Evolutionary conservation across 92 coral and sea anemone genomes (phyloP), one percentile per base, ranked within the genome.

Genomic region (Parazoanthus swiftii): DNA sequence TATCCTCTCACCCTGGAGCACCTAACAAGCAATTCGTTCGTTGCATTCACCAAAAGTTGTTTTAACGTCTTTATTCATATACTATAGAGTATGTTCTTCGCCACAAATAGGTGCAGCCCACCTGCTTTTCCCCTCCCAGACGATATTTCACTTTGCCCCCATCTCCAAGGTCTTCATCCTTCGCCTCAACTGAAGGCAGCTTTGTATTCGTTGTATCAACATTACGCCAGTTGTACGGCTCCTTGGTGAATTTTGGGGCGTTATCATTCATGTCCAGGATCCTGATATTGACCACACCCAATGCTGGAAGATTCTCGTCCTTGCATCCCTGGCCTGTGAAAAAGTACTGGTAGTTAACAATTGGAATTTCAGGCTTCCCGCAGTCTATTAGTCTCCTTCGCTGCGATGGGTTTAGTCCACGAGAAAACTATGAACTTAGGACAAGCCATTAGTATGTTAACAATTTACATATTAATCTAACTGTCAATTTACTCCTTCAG

Each of bases 211-310:
- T 63, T 38, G 89, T 89, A 76, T 92, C 93, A n/a, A 82, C 70
- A 79, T 95, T 90, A 51, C 74, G 81, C 90, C 91, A 94, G 26
- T 86, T 88, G 88, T 97, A 97, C 26, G 94, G 81, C 35, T 84
- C 43, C 56, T 88, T 39, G 1, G 66, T 15, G 83, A 97, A 97
- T 66, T 74, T 85, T 16, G 99, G 99, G 8, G 99, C 90, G 63
- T 95, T 95, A 86, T 97, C 99, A 85, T 97, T 97, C 63, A 90
- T 85, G 82, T 97, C 99, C 20, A 89, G 82, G 7, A 97, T 88
- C 6, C 79, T 84, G 63, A 97, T 89, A 90, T 92, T 91, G 63
- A 97, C 98, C 8, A 90, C 73, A 23, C 98, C 98, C 29, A 87
- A 72, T 15, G 99, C 91, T 3, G 89, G 80, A 1, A 95, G 91